Base-by-base conservation (phyloP, 2,888 invertebrate genomes). In the Cabera pusaria region DNA sequence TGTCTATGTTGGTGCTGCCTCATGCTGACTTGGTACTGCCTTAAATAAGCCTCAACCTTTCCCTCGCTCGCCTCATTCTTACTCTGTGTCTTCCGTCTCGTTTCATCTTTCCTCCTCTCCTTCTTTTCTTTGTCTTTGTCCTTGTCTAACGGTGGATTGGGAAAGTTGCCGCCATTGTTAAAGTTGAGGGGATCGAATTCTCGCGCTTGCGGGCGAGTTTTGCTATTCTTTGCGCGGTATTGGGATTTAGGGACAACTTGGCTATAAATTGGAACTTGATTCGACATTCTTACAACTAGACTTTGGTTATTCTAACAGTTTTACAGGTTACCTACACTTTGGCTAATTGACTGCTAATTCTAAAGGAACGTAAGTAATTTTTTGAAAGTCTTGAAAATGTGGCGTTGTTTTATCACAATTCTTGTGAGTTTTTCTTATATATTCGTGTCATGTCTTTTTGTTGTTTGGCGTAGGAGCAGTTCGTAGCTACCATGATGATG, bases 121-220 rank as follows among this genome's bases (percentile, higher is more conserved):
- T 76, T 75, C 32, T 76, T 72, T 38, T 79, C 49, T 62, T 52
- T 49, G 46, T 61, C 60, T 48, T 78, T 77, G 33, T 83, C 81
- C 21, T 79, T 70, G 5, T 64, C 68, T 59, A 44, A 24, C 26
- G 45, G 54, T 12, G 59, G 50, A 26, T 45, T 81, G 67, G 36
- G 78, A 59, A 89, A 88, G 26, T 90, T 88, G 0, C 90, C 90
- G 1, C 88, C 87, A 56, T 84, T 80, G 80, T 94, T 63, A 84
- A 92, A 60, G 88, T 95, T 58, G 86, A 94, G 68, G 56, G 95
- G 77, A 85, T 93, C 87, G 61, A 94, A 71, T 82, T 94, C 63
- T 62, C 92, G 91, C 0, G 68, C 73, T 25, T 72, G 70, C 6
- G 20, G 64, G 44, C 33, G 64, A 52, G 33, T 61, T 5, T 51